phyloP scores from a whole-genome alignment of 2,797 vertebrate species.

The Brachymystax lenok region DNA sequence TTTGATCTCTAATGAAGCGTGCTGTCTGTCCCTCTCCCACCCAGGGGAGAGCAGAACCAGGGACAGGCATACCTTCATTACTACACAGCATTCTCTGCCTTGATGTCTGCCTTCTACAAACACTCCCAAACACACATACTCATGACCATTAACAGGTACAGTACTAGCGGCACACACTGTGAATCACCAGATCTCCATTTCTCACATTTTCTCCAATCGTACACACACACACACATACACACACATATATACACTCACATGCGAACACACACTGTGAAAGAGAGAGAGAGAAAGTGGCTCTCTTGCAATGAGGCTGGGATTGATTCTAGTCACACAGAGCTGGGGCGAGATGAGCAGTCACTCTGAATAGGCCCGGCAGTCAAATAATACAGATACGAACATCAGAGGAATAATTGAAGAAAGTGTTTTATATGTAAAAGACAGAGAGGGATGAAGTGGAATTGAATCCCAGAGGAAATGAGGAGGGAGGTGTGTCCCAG shows the following conservation, averaged over 20 bases:
- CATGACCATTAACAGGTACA: constrained; percentile 1
- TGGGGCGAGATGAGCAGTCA: constrained; percentile 65
- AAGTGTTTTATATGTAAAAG: constrained; percentile 82
- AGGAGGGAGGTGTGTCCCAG: constrained; percentile 61
- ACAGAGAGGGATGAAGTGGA: constrained; percentile 70
- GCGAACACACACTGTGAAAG: constrained; percentile 24
- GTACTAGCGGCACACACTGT: not conserved
- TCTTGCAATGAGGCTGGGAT: constrained; percentile 61
- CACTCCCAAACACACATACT: constrained; percentile 8
- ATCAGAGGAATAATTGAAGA: constrained; percentile 77
- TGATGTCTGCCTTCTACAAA: not conserved
- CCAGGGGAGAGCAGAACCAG: constrained; percentile 38
- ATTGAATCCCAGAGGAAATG: constrained; percentile 76
- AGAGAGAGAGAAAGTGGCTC: constrained; percentile 34
- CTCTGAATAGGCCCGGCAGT: constrained; percentile 66
- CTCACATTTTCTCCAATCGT: constrained; percentile 50
- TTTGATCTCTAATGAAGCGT: constrained; percentile 69
- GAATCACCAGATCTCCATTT: constrained; percentile 43
- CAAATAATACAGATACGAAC: constrained; percentile 78
- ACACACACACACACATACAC: constrained; percentile 35
- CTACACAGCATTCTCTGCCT: constrained; percentile 36
- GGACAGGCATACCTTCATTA: constrained; percentile 60
- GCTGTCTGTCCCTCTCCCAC: constrained; percentile 37
- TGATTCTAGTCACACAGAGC: constrained; percentile 73
- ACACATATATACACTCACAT: constrained; percentile 40